A percentile compares a stretch with the other conserved stretches of the same genome.
Conservation (phyloP, 2,113 vertebrate species). For the Brachypteracias leptosomus region DNA sequence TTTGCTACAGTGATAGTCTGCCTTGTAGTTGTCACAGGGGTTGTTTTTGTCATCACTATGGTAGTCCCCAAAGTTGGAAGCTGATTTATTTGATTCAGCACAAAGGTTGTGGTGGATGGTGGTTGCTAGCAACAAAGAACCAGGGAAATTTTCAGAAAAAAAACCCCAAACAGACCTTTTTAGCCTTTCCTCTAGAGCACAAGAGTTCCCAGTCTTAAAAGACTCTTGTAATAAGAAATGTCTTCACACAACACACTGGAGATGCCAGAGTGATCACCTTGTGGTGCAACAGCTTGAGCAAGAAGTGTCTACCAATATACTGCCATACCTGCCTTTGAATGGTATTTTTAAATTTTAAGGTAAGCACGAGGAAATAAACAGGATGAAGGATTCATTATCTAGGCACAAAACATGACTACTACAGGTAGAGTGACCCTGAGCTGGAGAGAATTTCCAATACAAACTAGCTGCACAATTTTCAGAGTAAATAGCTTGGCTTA, state of each 20-base stretch:
- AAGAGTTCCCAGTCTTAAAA: background rate
- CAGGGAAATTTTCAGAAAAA: background rate
- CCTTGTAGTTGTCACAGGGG: slow-evolving; percentile 84
- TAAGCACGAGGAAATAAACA: background rate
- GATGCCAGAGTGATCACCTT: background rate
- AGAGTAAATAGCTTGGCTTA: background rate
- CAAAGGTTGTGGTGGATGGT: slow-evolving; percentile 97
- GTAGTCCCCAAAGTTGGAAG: slow-evolving; percentile 90
- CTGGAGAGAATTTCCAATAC: background rate
- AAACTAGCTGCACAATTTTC: background rate
- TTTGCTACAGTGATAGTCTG: slow-evolving; percentile 96
- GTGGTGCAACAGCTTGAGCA: background rate
- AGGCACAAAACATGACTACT: background rate
- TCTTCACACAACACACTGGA: background rate
- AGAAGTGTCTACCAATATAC: background rate
- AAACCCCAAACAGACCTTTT: background rate
- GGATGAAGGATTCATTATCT: background rate
- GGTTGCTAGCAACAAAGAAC: slow-evolving; percentile 79
- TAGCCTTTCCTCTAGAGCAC: background rate
- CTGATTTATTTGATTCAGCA: slow-evolving; percentile 99
- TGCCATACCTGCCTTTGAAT: accelerated
- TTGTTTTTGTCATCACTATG: slow-evolving; percentile 90
- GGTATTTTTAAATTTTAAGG: background rate
- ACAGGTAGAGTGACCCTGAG: background rate
- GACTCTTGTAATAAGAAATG: background rate